A percentile compares a stretch with the other conserved stretches of the same genome.
Conservation (phyloP, 2,888 invertebrate species). For the Euclidia mi region DNA sequence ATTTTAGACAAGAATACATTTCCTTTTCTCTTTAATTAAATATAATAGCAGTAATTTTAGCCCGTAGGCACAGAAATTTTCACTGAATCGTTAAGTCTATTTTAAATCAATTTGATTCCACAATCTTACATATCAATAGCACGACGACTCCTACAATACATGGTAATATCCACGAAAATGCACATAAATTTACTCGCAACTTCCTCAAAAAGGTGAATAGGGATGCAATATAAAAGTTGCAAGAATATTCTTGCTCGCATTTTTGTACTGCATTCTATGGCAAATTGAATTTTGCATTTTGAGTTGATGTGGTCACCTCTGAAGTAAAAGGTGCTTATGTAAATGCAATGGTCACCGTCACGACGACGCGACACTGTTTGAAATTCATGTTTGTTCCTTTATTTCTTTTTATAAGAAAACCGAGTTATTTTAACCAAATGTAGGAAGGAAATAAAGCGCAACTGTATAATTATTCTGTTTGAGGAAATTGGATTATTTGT, state of each 20-base stretch:
- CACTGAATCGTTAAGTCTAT: background rate
- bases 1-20: no score
- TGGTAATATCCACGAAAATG: constrained; percentile 48
- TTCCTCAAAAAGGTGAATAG: constrained; percentile 42
- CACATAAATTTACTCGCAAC: constrained; percentile 49
- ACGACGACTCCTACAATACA: constrained; percentile 37
- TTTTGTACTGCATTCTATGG: constrained; percentile 49
- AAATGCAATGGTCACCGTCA: constrained; percentile 29
- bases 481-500: no score
- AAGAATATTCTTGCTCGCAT: constrained; percentile 48
- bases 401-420: background rate
- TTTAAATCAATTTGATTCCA: no score
- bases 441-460: no score
- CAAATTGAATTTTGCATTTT: constrained; percentile 60
- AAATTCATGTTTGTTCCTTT: constrained; percentile 15
- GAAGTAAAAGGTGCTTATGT: constrained; percentile 37
- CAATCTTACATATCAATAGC: constrained; percentile 8
- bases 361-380: background rate
- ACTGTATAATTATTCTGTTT: no score
- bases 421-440: no score
- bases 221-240: constrained; percentile 46
- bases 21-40: no score
- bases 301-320: constrained; percentile 52
- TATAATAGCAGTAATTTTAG: no score
- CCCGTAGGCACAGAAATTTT: background rate